Conservation (phyloP, 2,113 vertebrate genomes). For the Felis catus region DNA sequence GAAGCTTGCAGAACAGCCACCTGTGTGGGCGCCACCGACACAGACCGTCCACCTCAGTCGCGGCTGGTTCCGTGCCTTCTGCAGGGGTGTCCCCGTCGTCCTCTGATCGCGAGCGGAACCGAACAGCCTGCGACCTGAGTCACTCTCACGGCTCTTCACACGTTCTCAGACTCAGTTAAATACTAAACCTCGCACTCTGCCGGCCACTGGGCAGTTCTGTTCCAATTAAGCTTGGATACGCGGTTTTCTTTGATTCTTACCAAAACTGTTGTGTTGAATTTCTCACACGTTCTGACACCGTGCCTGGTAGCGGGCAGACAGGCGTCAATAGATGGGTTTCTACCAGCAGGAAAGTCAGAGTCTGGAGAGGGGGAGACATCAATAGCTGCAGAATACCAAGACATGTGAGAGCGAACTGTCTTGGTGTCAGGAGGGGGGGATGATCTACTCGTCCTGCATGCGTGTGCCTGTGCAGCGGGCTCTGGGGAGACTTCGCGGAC, state of each 20-base stretch:
- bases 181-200: no score
- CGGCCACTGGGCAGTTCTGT: rapidly evolving
- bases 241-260: neutral
- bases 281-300: neutral
- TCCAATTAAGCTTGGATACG: rapidly evolving
- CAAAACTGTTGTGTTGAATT: neutral
- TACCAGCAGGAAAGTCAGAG: neutral
- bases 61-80: rapidly evolving
- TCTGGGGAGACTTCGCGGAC: rapidly evolving
- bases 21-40: neutral
- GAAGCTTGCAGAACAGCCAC: rapidly evolving
- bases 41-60: rapidly evolving
- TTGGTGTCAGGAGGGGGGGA: neutral
- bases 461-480: neutral
- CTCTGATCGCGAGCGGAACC: neutral
- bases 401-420: rapidly evolving
- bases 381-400: rapidly evolving
- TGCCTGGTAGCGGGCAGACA: neutral
- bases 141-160: neutral
- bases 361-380: neutral
- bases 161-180: neutral
- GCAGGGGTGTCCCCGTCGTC: neutral
- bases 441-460: no score
- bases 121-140: rapidly evolving
- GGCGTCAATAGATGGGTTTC: neutral